Evolutionary conservation across 92 coral and sea anemone species (phyloP).

Genomic region (Umimayanthus chanpuru): DNA sequence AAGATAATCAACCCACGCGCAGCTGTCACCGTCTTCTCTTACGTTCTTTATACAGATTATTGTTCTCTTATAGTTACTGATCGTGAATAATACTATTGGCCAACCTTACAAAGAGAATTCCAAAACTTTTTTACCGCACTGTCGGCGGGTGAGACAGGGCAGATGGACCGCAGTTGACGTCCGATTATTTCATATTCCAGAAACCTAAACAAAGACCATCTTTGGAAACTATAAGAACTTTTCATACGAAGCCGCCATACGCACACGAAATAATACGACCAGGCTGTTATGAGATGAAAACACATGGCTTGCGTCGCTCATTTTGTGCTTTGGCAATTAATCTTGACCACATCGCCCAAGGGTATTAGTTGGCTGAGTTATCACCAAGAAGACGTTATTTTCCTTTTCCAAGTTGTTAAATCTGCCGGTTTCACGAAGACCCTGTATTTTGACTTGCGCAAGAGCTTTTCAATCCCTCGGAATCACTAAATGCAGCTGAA

Average conservation of each 20-base stretch:
- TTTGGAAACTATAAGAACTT: not conserved
- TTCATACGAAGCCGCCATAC: not conserved
- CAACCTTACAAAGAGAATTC: not conserved
- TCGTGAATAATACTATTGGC: not conserved
- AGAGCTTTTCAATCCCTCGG: not conserved
- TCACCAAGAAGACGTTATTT: not conserved
- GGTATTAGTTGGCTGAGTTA: not conserved
- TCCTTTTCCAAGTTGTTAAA: not conserved
- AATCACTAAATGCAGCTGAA: not conserved
- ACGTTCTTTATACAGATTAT: not conserved
- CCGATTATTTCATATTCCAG: slow-evolving; percentile 16
- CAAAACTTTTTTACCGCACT: not conserved
- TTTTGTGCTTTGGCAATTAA: not conserved
- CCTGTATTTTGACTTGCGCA: not conserved
- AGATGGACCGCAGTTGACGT: not conserved
- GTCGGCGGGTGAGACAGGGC: not conserved
- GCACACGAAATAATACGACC: not conserved
- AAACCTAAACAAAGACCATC: slow-evolving; percentile 21
- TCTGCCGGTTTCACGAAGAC: not conserved
- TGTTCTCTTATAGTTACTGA: not conserved
- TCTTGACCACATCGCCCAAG: not conserved
- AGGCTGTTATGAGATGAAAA: not conserved
- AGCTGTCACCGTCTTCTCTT: not conserved
- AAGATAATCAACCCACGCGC: not conserved
- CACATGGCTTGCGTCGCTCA: not conserved